Percentiles rank a stretch among this genome's conserved stretches.
Evolutionary conservation across 2,113 vertebrate species (phyloP).

Genomic region (Microcebus lehilahytsara): DNA sequence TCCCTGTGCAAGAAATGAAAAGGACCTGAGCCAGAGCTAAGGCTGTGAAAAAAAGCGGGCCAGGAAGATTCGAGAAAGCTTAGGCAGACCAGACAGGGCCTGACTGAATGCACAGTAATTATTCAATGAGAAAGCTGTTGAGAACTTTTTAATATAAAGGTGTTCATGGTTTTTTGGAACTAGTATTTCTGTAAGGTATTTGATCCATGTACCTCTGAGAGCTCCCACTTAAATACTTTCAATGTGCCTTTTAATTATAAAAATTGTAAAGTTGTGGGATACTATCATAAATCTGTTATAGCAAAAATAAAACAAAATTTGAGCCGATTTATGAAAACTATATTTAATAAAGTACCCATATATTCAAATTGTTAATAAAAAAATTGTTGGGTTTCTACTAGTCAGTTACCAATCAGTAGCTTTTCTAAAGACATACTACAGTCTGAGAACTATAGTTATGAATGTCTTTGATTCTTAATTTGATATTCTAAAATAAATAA

Average conservation of each 20-base stretch:
- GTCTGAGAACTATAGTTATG: background rate
- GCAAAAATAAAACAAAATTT: slow-evolving; percentile 8
- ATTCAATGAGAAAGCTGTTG: background rate
- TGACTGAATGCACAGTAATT: background rate
- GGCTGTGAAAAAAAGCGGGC: background rate
- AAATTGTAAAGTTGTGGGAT: background rate
- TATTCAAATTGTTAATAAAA: slow-evolving; percentile 37
- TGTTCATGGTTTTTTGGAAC: background rate
- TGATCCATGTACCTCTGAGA: background rate
- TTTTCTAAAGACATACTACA: slow-evolving; percentile 1
- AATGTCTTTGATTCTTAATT: too few species aligned
- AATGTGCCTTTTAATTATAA: background rate
- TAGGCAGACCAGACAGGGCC: background rate
- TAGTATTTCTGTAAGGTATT: slow-evolving; percentile 5
- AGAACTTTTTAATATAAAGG: background rate
- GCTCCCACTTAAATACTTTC: background rate
- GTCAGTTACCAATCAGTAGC: background rate
- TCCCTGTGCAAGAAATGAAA: background rate
- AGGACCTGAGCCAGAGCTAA: background rate
- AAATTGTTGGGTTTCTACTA: background rate
- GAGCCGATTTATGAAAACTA: slow-evolving; percentile 18
- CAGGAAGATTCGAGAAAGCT: background rate
- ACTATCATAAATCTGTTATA: background rate
- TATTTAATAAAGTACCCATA: background rate
- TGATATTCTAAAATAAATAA: fast-evolving